Evolutionary conservation across 2,888 invertebrate species (phyloP), one percentile per base, ranked within the genome.

Genomic region (Pheosia gnoma): DNA sequence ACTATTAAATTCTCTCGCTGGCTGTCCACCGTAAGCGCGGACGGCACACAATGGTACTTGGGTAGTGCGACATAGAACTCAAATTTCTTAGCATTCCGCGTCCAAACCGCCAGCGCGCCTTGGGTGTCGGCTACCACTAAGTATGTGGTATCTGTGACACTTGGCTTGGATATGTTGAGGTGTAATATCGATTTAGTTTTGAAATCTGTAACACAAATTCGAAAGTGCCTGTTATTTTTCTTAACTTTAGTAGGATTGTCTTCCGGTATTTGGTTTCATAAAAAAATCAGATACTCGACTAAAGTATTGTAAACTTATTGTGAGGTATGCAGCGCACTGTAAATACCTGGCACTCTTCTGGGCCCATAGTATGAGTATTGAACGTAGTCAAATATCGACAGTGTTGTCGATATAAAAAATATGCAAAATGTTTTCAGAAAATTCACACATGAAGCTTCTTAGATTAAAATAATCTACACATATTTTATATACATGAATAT

Each of bases 1-100:
- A 97, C 93, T 45, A 97, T 94, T 7, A 98, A 85, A 54, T 94
- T 94, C 5, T 95, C 93, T 3, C 88, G 88, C 8, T 84, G 84
- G 25, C 94, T 93, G 79, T 96, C 95, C 54, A 98, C 93, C 0
- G 95, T 94, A 70, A 98, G 77, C 0, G 97, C 96, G 0, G 97
- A 96, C 0, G 96, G 96, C 49, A 96, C 94, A 66, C 95, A 96
- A 10, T 90, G 88, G 80, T 97, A 96, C 43, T 93, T 95, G 0
- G 98, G 98, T 71, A 98, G 86, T 59, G 94, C 94, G 64, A 95
- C 94, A 63, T 89, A 77, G 60, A 84, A 87, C 45, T 88, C 85
- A 61, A 86, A 90, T 67, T 85, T 92, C 74, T 71, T 90, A 45
- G 72, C 68, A 5, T 75, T 74, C 61, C 84, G 75, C 74, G 77